These are phyloP conservation scores for Lucinisca nassula DNA, from an alignment of 2,888 invertebrate species.

Conservation along the genomic window DNA sequence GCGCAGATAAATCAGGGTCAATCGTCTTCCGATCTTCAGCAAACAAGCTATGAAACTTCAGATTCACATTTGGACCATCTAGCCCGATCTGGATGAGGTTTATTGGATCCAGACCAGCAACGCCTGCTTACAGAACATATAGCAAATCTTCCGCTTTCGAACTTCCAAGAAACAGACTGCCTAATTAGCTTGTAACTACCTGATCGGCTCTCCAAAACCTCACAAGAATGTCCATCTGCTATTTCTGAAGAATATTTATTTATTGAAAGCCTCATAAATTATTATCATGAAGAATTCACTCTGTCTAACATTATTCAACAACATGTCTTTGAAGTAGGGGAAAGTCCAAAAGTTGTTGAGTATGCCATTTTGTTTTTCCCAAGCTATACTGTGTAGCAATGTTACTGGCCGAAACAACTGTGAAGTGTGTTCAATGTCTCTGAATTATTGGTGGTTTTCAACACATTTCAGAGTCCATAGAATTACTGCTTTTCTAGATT, in stretches of 20 bases:
- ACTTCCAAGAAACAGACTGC: constrained; percentile 56
- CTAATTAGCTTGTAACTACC: constrained; percentile 76
- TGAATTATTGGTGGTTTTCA: constrained; percentile 50
- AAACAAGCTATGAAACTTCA: constrained; percentile 19
- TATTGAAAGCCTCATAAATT: constrained; percentile 72
- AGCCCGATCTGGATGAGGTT: constrained; percentile 53
- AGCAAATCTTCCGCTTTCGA: no score
- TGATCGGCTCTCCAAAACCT: no score
- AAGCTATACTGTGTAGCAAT: constrained; percentile 25
- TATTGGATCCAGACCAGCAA: no score
- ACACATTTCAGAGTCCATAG: no score
- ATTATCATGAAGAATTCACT: no score
- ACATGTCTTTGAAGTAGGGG: constrained; percentile 69
- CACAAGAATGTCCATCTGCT: no score
- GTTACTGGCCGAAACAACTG: no score
- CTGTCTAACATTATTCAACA: no score
- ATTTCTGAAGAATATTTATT: constrained; percentile 80
- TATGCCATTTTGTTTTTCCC: constrained; percentile 45
- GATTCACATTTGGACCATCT: constrained; percentile 47
- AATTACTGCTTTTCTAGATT: constrained; percentile 60
- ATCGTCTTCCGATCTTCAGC: constrained; percentile 8
- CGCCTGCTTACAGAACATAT: no score
- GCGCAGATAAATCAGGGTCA: constrained; percentile 31
- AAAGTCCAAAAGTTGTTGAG: constrained; percentile 55
- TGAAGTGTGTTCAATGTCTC: constrained; percentile 30